Conservation (phyloP, 2,113 vertebrate species). For the Cheilinus undulatus region DNA sequence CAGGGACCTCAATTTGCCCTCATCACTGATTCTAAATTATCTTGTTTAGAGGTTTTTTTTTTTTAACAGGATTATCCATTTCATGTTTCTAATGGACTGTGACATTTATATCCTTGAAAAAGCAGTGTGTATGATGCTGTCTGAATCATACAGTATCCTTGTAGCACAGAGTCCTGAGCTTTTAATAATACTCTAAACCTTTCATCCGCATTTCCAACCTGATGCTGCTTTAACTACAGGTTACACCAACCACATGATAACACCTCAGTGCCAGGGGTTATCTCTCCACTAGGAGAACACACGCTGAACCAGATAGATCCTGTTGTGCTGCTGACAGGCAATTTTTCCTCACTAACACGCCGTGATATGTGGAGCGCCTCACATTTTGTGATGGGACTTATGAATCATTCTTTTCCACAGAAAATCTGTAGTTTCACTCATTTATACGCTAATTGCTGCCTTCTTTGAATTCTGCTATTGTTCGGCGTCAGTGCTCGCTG, state of each 20-base stretch:
- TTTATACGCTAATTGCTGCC: constrained; percentile 46
- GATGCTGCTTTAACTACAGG: constrained; percentile 47
- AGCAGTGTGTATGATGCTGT: background rate
- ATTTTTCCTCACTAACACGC: constrained; percentile 41
- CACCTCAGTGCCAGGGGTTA: constrained; percentile 44
- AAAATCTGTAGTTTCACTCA: constrained; percentile 41
- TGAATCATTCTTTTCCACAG: constrained; percentile 25
- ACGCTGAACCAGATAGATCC: constrained; percentile 52
- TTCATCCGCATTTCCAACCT: constrained; percentile 39
- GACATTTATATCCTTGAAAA: background rate
- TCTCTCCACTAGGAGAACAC: constrained; percentile 56
- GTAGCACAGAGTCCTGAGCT: constrained; percentile 11
- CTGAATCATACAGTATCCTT: constrained; percentile 20
- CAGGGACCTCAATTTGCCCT: constrained; percentile 27
- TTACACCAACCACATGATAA: constrained; percentile 45
- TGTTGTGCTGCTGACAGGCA: constrained; percentile 58
- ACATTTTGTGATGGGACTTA: constrained; percentile 29
- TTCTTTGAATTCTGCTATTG: constrained; percentile 33
- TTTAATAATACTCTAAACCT: constrained; percentile 20
- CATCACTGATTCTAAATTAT: constrained; percentile 31
- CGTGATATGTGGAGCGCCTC: constrained; percentile 32
- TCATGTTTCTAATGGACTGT: constrained; percentile 38
- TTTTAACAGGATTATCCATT: constrained; percentile 45
- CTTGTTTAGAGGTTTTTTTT: constrained; percentile 20
- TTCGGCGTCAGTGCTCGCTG: constrained; percentile 42